Evolutionary conservation across 1,140 invertebrate species (phyloP).

Genomic region (Camponotus pennsylvanicus): DNA sequence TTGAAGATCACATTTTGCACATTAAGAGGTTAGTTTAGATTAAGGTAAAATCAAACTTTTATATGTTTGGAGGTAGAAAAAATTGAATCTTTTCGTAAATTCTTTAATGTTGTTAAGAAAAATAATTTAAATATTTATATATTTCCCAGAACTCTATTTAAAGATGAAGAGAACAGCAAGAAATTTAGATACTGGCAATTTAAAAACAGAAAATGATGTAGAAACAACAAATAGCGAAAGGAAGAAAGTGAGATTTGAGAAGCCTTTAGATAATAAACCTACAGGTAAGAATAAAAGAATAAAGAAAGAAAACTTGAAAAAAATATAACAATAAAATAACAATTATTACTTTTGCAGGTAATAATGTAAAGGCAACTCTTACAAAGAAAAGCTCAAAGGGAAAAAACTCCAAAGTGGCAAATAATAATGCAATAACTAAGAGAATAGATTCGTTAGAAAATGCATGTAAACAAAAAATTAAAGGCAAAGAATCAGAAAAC

Average conservation of each 20-base stretch:
- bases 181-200: neutral
- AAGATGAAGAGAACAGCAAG: conserved; percentile 66
- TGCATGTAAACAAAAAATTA: conserved; percentile 87
- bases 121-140: too few relatives aligned
- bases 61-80: neutral
- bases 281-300: conserved; percentile 52
- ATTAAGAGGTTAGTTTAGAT: neutral
- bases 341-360: conserved; percentile 7
- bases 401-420: neutral
- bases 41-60: neutral
- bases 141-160: neutral
- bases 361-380: conserved; percentile 58
- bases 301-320: conserved; percentile 30
- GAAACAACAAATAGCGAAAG: conserved; percentile 53
- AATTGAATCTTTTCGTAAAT: neutral
- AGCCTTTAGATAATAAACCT: conserved; percentile 39
- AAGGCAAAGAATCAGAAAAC: conserved; percentile 75
- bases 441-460: conserved; percentile 92
- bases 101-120: neutral
- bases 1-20: too few relatives aligned
- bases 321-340: conserved; percentile 63
- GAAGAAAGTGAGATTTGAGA: conserved; percentile 59
- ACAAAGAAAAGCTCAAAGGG: neutral
- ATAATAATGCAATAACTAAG: conserved; percentile 80
- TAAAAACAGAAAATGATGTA: conserved; percentile 26